Base-by-base conservation (phyloP, 2,797 vertebrate genomes). In the Poecile montanus region DNA sequence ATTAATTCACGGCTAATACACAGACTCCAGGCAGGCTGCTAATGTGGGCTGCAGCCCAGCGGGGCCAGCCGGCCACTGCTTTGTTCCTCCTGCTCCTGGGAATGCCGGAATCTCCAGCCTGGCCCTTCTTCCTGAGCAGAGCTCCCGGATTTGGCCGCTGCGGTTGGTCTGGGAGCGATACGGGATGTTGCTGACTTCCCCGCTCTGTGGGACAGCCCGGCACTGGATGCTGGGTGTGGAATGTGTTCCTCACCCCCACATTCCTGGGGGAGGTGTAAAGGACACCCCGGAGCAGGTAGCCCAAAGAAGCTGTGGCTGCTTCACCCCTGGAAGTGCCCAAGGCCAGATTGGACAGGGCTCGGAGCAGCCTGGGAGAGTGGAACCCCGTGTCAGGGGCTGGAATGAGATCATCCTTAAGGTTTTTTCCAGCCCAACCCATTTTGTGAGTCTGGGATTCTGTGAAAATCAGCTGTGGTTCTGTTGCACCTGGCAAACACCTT, bases 1-100 rank as follows among this genome's bases (percentile, higher is more conserved):
- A 96, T 97, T 96, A 97, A 97, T 96, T 97, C 96, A 96, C 14
- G 53, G 93, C 97, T 97, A 97, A 97, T 97, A 97, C 93, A 95
- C 89, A 77, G 75, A 44, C 94, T 89, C 67, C 92, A 81, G 92
- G 94, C 93, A 76, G 94, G 85, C 93, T 95, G 90, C 91, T 94
- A 34, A 65, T 56, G 67, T 78, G 87, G 91, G 90, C 66, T 63
- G 79, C n/a, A 32, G n/a, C 76, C 8, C 11, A 48, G 42, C 18
- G 0, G 5, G 75, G 73, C 51, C 87, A 78, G 73, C 51, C 13
- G 20, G 47, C 68, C 66, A 20, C 62, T 1, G 4, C 72, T 67
- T 45, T 50, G 20, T 36, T 50, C 61, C 65, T 11, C 20, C 25
- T 32, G 36, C 29, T 81, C 51, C 47, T 48, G 72, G n/a, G 40